Conservation (phyloP, 2,888 invertebrate genomes). For the Apoderus coryli region DNA sequence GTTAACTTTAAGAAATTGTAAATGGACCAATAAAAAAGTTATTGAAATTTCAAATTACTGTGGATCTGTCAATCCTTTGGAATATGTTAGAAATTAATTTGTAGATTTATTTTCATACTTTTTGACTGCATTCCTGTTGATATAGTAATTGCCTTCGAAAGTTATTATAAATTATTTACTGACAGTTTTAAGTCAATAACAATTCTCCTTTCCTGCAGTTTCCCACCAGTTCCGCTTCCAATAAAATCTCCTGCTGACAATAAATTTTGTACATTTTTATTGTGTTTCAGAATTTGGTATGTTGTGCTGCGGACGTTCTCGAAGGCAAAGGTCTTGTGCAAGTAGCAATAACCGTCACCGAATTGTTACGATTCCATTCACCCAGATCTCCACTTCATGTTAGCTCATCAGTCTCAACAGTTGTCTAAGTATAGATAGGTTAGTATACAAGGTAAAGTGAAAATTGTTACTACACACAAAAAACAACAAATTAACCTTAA, state of each 20-base stretch:
- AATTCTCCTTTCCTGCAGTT: no score
- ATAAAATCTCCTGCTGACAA: no score
- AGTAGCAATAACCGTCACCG: conserved; percentile 78
- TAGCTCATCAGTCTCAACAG: conserved; percentile 22
- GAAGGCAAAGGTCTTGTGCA: conserved; percentile 80
- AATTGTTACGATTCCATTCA: conserved; percentile 57
- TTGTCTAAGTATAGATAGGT: conserved; percentile 17
- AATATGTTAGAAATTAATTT: conserved; percentile 1
- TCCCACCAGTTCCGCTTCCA: no score
- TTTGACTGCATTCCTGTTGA: neutral
- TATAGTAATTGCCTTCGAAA: no score
- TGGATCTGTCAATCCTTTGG: no score
- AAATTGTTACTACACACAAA: neutral
- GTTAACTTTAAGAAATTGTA: no score
- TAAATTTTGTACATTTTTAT: no score
- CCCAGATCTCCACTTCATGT: conserved; percentile 30
- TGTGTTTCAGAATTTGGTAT: conserved; percentile 66
- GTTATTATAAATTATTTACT: no score
- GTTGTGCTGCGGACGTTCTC: conserved; percentile 83
- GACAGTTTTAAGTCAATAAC: no score
- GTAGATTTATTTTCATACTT: neutral
- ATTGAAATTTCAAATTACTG: no score
- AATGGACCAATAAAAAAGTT: no score
- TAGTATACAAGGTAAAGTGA: neutral
- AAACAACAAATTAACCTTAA: neutral